Evolutionary conservation across 2,888 invertebrate genomes (phyloP).

Genomic region (Scrobipalpa costella): DNA sequence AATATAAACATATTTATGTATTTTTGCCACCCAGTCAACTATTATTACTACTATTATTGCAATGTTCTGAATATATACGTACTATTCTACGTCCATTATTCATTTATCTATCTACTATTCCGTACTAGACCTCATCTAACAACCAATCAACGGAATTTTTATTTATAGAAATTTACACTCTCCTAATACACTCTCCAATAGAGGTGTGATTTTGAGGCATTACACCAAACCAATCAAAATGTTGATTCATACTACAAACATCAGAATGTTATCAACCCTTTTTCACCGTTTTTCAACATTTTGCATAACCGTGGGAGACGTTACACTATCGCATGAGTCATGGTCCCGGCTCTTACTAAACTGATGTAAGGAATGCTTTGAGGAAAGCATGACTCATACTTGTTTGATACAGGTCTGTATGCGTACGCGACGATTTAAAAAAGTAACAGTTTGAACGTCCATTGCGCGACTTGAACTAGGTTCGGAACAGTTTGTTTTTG

Average conservation of each 20-base stretch:
- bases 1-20: no score
- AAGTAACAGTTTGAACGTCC: neutral
- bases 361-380: conserved; percentile 55
- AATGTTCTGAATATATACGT: no score
- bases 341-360: conserved; percentile 48
- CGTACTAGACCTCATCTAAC: no score
- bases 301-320: conserved; percentile 25
- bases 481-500: neutral
- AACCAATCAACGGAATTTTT: no score
- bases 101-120: no score
- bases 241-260: conserved; percentile 22
- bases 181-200: no score
- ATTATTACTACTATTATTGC: no score
- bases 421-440: neutral
- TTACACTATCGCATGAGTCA: conserved; percentile 34
- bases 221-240: no score
- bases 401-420: conserved; percentile 6
- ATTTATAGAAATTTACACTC: no score
- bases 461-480: neutral
- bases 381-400: conserved; percentile 36
- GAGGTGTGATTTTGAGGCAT: no score
- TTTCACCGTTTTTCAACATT: conserved; percentile 19
- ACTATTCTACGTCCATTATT: no score
- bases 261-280: conserved; percentile 18
- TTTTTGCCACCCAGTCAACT: no score